These are phyloP conservation scores for Torymus tubicola DNA, from an alignment of 2,888 invertebrate species.

Conservation along the genomic window DNA sequence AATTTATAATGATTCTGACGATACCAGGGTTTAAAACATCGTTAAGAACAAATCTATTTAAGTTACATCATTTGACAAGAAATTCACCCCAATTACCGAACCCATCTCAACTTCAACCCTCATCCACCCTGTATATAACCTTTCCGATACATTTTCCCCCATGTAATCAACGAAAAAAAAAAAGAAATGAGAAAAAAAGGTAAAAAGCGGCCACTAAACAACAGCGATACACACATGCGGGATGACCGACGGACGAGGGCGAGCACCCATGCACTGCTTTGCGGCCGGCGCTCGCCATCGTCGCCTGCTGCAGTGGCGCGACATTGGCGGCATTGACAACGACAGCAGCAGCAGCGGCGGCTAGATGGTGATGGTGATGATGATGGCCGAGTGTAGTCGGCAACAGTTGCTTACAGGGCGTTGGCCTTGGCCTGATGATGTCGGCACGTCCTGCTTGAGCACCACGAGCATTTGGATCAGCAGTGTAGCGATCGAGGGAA, in stretches of 20 bases:
- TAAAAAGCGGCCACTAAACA: background rate
- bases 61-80: no score
- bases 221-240: conserved; percentile 73
- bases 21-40: no score
- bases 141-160: no score
- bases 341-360: background rate
- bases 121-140: no score
- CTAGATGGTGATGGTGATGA: background rate
- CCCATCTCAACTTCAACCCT: no score
- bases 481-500: conserved; percentile 83
- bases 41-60: no score
- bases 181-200: background rate
- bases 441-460: conserved; percentile 82
- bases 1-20: no score
- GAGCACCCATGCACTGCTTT: conserved; percentile 2
- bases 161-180: background rate
- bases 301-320: background rate
- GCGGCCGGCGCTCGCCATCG: background rate
- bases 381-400: background rate
- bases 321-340: background rate
- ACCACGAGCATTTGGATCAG: conserved; percentile 87
- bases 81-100: no score
- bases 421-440: conserved; percentile 85
- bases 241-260: conserved; percentile 70
- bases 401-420: conserved; percentile 79